Evolutionary conservation across 2,113 vertebrate genomes (phyloP), one percentile per base, ranked within the genome.

Genomic region (Microcebus griseorufus): DNA sequence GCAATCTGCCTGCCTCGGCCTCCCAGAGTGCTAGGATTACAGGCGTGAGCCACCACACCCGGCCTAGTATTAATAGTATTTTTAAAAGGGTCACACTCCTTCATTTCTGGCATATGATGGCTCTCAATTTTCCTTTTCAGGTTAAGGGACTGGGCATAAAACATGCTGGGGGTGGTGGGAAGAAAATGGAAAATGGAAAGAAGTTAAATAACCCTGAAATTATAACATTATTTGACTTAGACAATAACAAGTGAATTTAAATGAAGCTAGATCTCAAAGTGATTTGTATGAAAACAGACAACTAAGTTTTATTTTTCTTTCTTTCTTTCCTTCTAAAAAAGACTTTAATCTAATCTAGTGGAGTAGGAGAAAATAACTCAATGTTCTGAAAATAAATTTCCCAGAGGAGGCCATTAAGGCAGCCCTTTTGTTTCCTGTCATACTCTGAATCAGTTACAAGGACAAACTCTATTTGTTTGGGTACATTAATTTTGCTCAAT

Each of bases 381-480:
- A 86, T 96, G 95, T 97, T 97, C 98, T 97, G 97, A 97, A 97
- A 98, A 98, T 98, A 98, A 97, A 98, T 98, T 98, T 98, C 97
- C 96, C 97, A 65, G 90, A 97, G 97, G 97, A 98, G 85, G 72
- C 96, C 93, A 97, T 97, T 98, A 97, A 96, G 90, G 95, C 92
- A 95, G 90, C 81, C 96, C 93, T 98, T 97, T 98, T 95, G 96
- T 98, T 97, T 98, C 96, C 97, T 97, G 96, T 98, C 98, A 97
- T 97, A 95, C 96, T 97, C 78, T 70, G 97, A 97, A 96, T 98
- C 97, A 96, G 97, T 98, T 98, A 97, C 98, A 98, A 98, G 98
- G 98, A 98, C 98, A 98, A 98, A 97, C 97, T 98, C 98, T 98
- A 98, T 98, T 97, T 98, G 97, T 98, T 97, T 98, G 97, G 97